These are phyloP conservation scores for Bombus ignitus DNA, from an alignment of 1,140 invertebrate species.

Conservation along the genomic window DNA sequence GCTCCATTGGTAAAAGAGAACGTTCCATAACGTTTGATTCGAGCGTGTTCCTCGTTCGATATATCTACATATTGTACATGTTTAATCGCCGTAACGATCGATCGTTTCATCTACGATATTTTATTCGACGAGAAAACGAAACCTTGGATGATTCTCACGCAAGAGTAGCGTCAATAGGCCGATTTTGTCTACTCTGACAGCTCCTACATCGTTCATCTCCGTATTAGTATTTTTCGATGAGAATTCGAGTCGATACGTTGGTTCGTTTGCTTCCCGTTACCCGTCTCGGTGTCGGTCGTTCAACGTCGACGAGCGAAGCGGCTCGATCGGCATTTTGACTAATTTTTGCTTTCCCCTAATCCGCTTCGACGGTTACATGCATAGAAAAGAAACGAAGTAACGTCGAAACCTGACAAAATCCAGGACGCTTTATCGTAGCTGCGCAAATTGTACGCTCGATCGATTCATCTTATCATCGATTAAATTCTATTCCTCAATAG, in stretches of 20 bases:
- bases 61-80: background rate
- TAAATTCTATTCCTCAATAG: background rate
- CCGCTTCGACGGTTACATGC: background rate
- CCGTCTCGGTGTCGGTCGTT: background rate
- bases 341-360: background rate
- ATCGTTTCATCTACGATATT: background rate
- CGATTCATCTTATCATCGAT: background rate
- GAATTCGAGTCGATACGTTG: background rate
- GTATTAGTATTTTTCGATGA: background rate
- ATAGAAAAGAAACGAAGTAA: background rate
- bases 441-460: background rate
- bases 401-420: background rate
- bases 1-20: background rate
- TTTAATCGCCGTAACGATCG: background rate
- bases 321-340: background rate
- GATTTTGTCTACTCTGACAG: background rate
- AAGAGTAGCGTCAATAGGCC: background rate
- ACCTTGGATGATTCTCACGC: background rate
- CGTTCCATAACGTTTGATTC: background rate
- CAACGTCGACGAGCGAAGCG: background rate
- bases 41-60: background rate
- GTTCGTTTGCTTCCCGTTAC: conserved; percentile 35
- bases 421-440: background rate
- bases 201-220: background rate
- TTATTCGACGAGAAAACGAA: background rate